Conservation (phyloP, 2,797 vertebrate genomes). For the Thaleichthys pacificus region DNA sequence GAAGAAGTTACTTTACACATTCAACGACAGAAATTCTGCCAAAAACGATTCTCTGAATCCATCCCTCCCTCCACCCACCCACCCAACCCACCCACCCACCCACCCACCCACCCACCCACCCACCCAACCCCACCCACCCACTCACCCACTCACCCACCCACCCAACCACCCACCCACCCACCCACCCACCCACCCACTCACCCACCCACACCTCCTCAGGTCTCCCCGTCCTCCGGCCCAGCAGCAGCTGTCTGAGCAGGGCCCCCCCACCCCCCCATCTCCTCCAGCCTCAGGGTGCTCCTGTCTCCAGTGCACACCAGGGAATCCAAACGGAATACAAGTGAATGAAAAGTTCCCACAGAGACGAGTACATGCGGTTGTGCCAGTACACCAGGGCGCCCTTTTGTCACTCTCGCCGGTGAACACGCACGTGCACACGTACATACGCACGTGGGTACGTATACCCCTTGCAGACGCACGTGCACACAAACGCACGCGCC, state of each 20-base stretch:
- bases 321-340: constrained; percentile 54
- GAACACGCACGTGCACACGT: constrained; percentile 7
- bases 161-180: too few relatives aligned
- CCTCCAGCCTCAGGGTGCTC: constrained; percentile 46
- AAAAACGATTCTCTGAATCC: too few relatives aligned
- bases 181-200: too few relatives aligned
- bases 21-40: too few relatives aligned
- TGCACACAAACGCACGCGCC: not conserved
- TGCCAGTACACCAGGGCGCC: constrained; percentile 56
- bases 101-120: not conserved
- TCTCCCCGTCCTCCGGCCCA: constrained; percentile 28
- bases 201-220: not conserved
- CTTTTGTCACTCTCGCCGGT: constrained; percentile 59
- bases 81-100: not conserved
- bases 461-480: too few relatives aligned
- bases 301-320: constrained; percentile 46
- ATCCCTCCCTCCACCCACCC: not conserved
- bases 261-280: too few relatives aligned
- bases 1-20: too few relatives aligned
- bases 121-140: too few relatives aligned
- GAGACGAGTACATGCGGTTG: constrained; percentile 61
- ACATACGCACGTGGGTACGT: not conserved
- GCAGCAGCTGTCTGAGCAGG: constrained; percentile 18
- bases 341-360: constrained; percentile 60
- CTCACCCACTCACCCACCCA: too few relatives aligned